Conservation (phyloP, 92 coral and sea anemone species). For the Epizoanthus fatuus region DNA sequence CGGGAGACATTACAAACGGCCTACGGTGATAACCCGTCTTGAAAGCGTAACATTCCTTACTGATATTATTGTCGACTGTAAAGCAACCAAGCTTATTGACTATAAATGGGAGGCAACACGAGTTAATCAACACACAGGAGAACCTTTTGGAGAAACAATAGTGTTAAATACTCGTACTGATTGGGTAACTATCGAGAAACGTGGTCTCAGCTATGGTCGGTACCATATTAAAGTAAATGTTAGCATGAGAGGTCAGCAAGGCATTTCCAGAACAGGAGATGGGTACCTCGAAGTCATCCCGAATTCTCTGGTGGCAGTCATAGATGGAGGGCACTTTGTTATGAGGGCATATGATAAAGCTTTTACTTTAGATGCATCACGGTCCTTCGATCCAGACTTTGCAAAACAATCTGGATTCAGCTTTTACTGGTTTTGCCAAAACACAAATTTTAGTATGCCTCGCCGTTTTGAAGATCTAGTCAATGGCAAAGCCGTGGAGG, state of each 20-base stretch:
- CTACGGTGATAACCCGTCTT: conserved; percentile 47
- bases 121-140: not conserved
- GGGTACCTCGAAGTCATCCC: conserved; percentile 58
- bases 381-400: conserved; percentile 69
- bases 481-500: not conserved
- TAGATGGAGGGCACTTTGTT: conserved; percentile 42
- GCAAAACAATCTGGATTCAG: conserved; percentile 40
- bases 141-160: not conserved
- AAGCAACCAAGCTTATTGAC: conserved; percentile 61
- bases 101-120: conserved; percentile 34
- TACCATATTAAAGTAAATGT: conserved; percentile 54
- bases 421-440: conserved; percentile 69
- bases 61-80: conserved; percentile 41
- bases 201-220: conserved; percentile 50
- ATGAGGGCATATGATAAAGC: conserved; percentile 36
- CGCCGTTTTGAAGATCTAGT: not conserved
- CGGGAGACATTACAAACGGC: conserved; percentile 17
- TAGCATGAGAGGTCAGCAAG: conserved; percentile 66
- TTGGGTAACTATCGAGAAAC: conserved; percentile 25
- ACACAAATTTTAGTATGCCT: conserved; percentile 16
- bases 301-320: conserved; percentile 52
- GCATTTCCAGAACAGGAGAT: conserved; percentile 43
- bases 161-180: conserved; percentile 18
- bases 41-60: conserved; percentile 19
- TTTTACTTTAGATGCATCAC: conserved; percentile 38